A percentile compares a stretch with the other conserved stretches of the same genome.
Conservation (phyloP, 2,888 invertebrate species). For the Erebia epiphron region DNA sequence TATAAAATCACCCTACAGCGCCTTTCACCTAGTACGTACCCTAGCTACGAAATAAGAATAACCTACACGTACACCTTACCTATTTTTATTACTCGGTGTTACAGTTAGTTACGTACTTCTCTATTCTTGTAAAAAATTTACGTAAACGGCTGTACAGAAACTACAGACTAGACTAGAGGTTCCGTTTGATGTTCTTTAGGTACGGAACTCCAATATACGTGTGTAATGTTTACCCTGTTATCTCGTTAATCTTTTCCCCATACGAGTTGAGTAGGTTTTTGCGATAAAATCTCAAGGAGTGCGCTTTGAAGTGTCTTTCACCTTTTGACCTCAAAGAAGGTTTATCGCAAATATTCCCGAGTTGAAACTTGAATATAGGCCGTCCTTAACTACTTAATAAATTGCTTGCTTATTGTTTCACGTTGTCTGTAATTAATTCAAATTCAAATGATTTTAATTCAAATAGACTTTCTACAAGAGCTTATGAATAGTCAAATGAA, state of each 20-base stretch:
- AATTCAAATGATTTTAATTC: too few relatives aligned
- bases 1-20: neutral
- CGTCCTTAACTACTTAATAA: constrained; percentile 32
- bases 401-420: constrained; percentile 40
- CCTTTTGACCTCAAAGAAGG: constrained; percentile 45
- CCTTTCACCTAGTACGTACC: constrained; percentile 1
- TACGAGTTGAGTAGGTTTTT: constrained; percentile 25
- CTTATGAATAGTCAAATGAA: too few relatives aligned
- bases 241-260: constrained; percentile 29
- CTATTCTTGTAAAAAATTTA: too few relatives aligned
- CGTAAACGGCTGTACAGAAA: too few relatives aligned
- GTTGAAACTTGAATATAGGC: constrained; percentile 43
- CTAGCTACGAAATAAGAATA: neutral
- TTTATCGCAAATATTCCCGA: constrained; percentile 42
- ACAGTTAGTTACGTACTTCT: too few relatives aligned
- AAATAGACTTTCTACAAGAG: too few relatives aligned
- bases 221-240: constrained; percentile 6
- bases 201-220: too few relatives aligned
- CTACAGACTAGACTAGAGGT: too few relatives aligned
- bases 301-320: constrained; percentile 27
- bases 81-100: neutral
- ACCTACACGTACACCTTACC: neutral
- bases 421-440: constrained; percentile 32
- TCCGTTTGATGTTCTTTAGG: too few relatives aligned
- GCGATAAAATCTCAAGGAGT: constrained; percentile 38